These are phyloP conservation scores for Heterodera filipjevi DNA, from an alignment of 2,888 invertebrate genomes.

Conservation along the genomic window DNA sequence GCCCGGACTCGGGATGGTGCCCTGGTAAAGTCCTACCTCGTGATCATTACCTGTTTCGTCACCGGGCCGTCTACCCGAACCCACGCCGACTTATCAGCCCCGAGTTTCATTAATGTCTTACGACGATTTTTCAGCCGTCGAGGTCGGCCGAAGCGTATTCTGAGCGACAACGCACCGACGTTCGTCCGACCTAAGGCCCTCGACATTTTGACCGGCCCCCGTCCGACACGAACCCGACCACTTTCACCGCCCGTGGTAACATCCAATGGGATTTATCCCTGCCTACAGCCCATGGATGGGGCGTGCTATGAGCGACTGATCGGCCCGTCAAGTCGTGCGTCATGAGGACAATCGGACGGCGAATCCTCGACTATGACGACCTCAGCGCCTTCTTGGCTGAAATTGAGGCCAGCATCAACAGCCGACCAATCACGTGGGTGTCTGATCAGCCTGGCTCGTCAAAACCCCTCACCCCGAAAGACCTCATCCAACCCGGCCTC, in stretches of 20 bases:
- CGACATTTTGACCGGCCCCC: conserved; percentile 7
- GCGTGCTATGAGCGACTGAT: conserved; percentile 25
- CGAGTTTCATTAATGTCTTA: not conserved
- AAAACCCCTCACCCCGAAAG: conserved; percentile 4
- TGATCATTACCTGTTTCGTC: conserved; percentile 18
- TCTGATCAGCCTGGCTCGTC: conserved; percentile 5
- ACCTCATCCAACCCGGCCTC: not conserved
- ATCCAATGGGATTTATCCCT: not conserved
- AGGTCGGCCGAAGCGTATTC: too few species aligned
- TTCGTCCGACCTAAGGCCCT: too few species aligned
- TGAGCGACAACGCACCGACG: too few species aligned
- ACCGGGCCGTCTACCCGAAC: conserved; percentile 24
- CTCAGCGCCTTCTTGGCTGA: not conserved
- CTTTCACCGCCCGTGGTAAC: conserved; percentile 53
- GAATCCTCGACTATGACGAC: not conserved
- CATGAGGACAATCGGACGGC: not conserved
- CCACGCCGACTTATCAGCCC: conserved; percentile 10
- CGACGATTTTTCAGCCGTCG: too few species aligned
- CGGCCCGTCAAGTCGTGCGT: conserved; percentile 12
- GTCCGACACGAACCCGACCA: conserved; percentile 47
- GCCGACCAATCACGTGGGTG: too few species aligned
- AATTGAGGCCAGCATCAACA: conserved; percentile 7
- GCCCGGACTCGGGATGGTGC: not conserved
- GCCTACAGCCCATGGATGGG: not conserved
- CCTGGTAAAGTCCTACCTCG: not conserved